A percentile compares a stretch with the other conserved stretches of the same genome.
Conservation (phyloP, 2,113 vertebrate species). For the Passer domesticus region DNA sequence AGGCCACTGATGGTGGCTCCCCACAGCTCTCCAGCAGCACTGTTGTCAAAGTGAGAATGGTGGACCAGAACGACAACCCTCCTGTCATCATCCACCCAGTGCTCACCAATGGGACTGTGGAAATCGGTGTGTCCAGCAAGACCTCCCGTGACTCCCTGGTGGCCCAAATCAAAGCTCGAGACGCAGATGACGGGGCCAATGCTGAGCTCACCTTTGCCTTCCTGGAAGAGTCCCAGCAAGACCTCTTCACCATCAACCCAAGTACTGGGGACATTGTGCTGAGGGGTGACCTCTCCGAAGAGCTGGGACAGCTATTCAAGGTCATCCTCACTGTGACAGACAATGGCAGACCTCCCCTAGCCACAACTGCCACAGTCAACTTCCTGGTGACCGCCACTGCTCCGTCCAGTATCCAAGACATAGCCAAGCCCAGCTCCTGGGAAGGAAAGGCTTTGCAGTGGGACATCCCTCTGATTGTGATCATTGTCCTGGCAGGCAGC, state of each 20-base stretch:
- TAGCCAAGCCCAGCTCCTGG: conserved; percentile 71
- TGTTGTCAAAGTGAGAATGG: conserved; percentile 85
- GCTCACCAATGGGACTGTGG: conserved; percentile 86
- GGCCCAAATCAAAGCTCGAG: conserved; percentile 87
- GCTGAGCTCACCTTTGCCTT: conserved; percentile 88
- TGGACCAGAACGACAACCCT: conserved; percentile 94
- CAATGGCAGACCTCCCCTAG: conserved; percentile 84
- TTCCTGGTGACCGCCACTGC: conserved; percentile 83
- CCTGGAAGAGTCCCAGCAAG: conserved; percentile 77
- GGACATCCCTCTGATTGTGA: conserved; percentile 90
- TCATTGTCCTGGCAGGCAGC: conserved; percentile 90
- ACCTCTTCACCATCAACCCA: conserved; percentile 84
- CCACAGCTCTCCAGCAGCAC: conserved; percentile 90
- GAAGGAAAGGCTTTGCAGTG: conserved; percentile 79
- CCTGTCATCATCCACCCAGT: conserved; percentile 84
- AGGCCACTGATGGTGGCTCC: conserved; percentile 88
- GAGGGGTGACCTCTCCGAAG: conserved; percentile 83
- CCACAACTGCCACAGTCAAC: conserved; percentile 83
- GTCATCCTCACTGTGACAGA: conserved; percentile 84
- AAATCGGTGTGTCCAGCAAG: conserved; percentile 86
- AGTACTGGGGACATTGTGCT: conserved; percentile 87
- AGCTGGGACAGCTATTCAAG: conserved; percentile 81
- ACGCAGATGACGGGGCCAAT: conserved; percentile 88
- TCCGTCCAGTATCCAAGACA: conserved; percentile 74
- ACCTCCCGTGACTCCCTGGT: conserved; percentile 84